A percentile compares a stretch with the other conserved stretches of the same genome.
These are phyloP conservation scores for Hoplostethus mediterraneus DNA, from an alignment of 2,797 vertebrate species.

Conservation along the genomic window DNA sequence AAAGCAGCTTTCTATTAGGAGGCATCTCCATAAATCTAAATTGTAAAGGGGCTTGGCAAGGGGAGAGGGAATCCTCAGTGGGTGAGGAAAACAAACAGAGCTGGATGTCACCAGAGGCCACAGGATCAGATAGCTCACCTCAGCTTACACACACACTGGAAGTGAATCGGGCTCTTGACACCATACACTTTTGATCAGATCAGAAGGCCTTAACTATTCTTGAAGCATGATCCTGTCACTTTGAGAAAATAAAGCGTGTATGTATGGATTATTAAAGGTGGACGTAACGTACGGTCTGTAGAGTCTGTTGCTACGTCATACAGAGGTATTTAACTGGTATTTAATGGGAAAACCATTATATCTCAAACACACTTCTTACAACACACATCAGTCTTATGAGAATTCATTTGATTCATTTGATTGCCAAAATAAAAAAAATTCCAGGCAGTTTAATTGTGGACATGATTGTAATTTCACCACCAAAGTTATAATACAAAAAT, in stretches of 20 bases:
- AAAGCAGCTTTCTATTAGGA: conserved; percentile 73
- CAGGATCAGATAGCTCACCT: conserved; percentile 66
- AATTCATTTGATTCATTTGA: conserved; percentile 26
- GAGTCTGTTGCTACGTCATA: too few species aligned
- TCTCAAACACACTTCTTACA: not conserved
- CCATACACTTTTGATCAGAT: conserved; percentile 52
- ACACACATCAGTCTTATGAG: not conserved
- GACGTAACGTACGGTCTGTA: not conserved
- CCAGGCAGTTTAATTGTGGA: conserved; percentile 7
- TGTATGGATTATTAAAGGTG: conserved; percentile 54
- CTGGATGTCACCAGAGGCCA: conserved; percentile 67
- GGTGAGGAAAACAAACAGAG: conserved; percentile 65
- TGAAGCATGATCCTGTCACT: conserved; percentile 42
- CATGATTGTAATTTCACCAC: conserved; percentile 9
- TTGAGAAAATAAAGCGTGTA: conserved; percentile 46
- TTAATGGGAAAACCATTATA: not conserved
- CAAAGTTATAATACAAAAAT: conserved; percentile 24
- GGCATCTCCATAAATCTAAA: conserved; percentile 85
- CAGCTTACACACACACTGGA: conserved; percentile 46
- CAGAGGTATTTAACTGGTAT: not conserved
- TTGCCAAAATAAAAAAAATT: conserved; percentile 26
- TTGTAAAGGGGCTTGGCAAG: conserved; percentile 66
- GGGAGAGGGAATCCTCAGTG: conserved; percentile 53
- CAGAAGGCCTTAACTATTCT: conserved; percentile 38
- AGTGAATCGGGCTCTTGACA: conserved; percentile 63